Evolutionary conservation across 2,113 vertebrate species (phyloP).

Genomic region (Labeo rohita): DNA sequence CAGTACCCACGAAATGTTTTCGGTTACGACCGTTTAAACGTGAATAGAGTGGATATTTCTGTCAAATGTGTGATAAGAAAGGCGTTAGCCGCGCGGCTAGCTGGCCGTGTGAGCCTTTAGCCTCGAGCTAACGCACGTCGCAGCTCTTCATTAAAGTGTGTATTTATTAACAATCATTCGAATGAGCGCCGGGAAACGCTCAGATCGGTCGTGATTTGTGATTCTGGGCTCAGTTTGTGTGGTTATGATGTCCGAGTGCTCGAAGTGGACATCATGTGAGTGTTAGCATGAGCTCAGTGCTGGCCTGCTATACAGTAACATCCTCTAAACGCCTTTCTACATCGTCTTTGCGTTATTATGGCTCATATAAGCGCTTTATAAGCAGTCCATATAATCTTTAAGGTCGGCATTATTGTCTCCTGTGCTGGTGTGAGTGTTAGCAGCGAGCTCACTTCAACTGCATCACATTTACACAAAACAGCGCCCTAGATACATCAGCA

Average conservation of each 20-base stretch:
- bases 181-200: not conserved
- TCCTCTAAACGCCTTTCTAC: not conserved
- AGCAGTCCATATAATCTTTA: accelerated
- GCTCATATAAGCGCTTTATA: accelerated
- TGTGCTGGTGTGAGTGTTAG: not conserved
- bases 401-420: not conserved
- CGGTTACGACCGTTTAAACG: not conserved
- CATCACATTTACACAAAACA: not conserved
- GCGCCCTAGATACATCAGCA: not conserved
- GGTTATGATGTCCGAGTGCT: not conserved
- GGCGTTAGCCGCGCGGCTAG: constrained; percentile 24
- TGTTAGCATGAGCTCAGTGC: not conserved
- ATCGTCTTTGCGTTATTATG: not conserved
- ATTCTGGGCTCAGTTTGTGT: not conserved
- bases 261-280: not conserved
- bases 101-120: not conserved
- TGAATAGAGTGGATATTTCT: not conserved
- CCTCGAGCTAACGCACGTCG: constrained; percentile 7
- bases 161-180: too few species aligned
- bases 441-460: not conserved
- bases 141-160: constrained; percentile 2
- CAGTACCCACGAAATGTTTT: accelerated
- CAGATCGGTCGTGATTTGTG: too few species aligned
- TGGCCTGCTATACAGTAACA: not conserved
- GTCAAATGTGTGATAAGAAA: not conserved